Evolutionary conservation across 2,888 invertebrate species (phyloP), one percentile per base, ranked within the genome.

Genomic region (Sturmia bella): DNA sequence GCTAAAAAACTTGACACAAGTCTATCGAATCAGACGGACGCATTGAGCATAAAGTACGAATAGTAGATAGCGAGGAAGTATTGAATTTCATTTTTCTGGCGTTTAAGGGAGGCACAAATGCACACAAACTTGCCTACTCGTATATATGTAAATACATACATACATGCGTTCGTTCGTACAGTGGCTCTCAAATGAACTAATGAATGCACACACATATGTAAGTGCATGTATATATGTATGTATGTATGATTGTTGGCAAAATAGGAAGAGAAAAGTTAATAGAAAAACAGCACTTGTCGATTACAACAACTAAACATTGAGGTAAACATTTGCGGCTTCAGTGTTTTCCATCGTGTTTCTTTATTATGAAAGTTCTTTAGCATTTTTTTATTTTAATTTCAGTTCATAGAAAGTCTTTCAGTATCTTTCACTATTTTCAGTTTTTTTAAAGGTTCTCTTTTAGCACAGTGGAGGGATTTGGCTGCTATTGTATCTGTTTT

Each of bases 311-410:
- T 79, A 66, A 82, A 75, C 82, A 82, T 82, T 82, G 74, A 82
- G 82, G 82, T 82, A 82, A 82, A 82, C 74, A 82, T 82, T 82
- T 82, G 82, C 82, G 82, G 82, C 82, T 82, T 82, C 82, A 82
- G 74, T 82, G 45, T 69, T 74, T 78, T 78, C 56, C 70, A 79
- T 59, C 61, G 52, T 73, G 56, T 66, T 52, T 77, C 66, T 66
- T 74, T 73, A 68, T 78, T 81, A 64, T 74, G 69, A 77, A 21
- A 43, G 41, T 76, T 74, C 24, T 57, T 27, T 48, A 27, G 37
- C 37, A 43, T 66, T 48, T 66, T 45, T 21, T 32, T n/a, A n/a
- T n/a, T 68, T 12, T 19, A 39, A 9, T 39, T 66, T 17, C 19
- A 19, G 27, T 50, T 56, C 63, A 39, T 64, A 48, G 45, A 59